phyloP scores from a whole-genome alignment of 1,140 invertebrate genomes.

The Kradibia gibbosae region DNA sequence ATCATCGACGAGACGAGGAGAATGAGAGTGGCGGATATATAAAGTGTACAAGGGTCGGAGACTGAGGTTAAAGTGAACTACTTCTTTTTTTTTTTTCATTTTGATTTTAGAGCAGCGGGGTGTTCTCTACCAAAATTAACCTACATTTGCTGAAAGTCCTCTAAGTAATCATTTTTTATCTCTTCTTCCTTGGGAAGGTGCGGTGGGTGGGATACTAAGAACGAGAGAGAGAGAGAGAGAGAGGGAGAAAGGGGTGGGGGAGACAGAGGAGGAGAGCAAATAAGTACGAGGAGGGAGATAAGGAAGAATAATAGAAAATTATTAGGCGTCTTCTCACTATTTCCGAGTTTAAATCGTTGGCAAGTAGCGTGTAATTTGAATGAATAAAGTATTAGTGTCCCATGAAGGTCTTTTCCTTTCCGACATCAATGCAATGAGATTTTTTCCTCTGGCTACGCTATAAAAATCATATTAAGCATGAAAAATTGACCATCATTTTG shows the following conservation, averaged over 20 bases:
- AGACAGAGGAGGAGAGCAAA: not conserved
- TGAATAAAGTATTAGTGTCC: constrained; percentile 14
- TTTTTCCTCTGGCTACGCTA: not conserved
- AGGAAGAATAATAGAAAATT: constrained; percentile 15
- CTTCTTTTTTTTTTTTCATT: constrained; percentile 25
- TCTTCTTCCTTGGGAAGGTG: not conserved
- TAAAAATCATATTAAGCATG: constrained; percentile 9
- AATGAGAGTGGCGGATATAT: constrained; percentile 7
- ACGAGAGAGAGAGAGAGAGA: not conserved
- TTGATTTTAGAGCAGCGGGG: constrained; percentile 36
- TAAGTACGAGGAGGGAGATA: not conserved
- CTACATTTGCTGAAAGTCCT: constrained; percentile 27
- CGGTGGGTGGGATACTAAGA: no score
- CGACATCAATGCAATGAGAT: not conserved
- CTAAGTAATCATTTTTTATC: constrained; percentile 22
- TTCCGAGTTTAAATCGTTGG: not conserved
- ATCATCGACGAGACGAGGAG: constrained; percentile 38
- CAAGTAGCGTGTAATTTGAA: constrained; percentile 21
- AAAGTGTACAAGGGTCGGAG: constrained; percentile 13
- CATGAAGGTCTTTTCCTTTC: not conserved
- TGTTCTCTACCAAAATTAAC: constrained; percentile 36
- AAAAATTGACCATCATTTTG: not conserved
- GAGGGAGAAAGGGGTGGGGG: not conserved
- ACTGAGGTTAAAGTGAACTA: constrained; percentile 34
- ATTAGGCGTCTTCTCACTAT: not conserved